Percentiles rank a stretch among this genome's conserved stretches.
Conservation (phyloP, 2,797 vertebrate species). For the Crocodylus rhombifer region DNA sequence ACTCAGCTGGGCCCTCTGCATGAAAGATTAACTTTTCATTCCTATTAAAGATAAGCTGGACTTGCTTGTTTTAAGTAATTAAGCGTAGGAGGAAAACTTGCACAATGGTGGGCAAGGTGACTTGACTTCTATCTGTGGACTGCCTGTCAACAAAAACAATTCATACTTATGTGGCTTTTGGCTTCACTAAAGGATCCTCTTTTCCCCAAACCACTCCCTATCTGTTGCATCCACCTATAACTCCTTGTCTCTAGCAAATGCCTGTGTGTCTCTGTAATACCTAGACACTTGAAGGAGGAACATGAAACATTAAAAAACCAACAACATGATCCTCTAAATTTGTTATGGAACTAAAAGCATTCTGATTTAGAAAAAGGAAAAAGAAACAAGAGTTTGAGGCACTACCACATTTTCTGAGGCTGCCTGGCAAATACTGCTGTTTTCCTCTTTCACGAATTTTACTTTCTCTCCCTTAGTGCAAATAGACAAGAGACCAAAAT, state of each 20-base stretch:
- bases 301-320: background rate
- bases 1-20: slow-evolving; percentile 79
- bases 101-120: slow-evolving; percentile 1
- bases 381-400: background rate
- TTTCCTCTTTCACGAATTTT: background rate
- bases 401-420: background rate
- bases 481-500: background rate
- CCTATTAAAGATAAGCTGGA: slow-evolving; percentile 78
- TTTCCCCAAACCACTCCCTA: background rate
- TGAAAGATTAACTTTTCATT: slow-evolving; percentile 81
- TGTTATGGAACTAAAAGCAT: background rate
- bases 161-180: background rate
- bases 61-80: slow-evolving; percentile 61
- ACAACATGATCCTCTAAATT: background rate
- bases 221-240: background rate
- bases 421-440: background rate
- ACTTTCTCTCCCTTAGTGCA: background rate
- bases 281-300: no score
- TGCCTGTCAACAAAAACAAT: background rate
- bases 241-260: background rate
- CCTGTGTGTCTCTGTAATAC: background rate
- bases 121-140: background rate
- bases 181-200: slow-evolving; percentile 5
- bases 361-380: background rate
- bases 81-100: slow-evolving; percentile 48